Evolutionary conservation across 2,797 vertebrate genomes (phyloP).

Genomic region (Monodelphis domestica): DNA sequence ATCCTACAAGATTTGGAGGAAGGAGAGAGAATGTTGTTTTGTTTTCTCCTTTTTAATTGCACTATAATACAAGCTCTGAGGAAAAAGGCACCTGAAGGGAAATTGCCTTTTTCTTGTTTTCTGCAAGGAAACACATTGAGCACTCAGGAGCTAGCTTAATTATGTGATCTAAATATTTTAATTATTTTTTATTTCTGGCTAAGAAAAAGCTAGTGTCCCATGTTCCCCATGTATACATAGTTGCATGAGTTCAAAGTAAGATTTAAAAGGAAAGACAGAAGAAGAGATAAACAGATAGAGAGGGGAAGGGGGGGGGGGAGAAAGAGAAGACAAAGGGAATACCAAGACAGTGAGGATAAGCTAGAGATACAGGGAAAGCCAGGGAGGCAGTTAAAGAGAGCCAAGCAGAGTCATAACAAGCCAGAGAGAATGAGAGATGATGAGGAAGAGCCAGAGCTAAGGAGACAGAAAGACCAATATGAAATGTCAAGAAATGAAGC

Average conservation of each 20-base stretch:
- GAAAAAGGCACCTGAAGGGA: not conserved
- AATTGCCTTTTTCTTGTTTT: not conserved
- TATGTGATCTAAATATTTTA: not conserved
- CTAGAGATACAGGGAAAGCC: not conserved
- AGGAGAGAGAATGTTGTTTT: not conserved
- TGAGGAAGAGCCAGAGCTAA: not conserved
- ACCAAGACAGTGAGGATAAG: not conserved
- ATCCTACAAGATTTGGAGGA: not conserved
- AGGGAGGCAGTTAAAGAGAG: slow-evolving; percentile 16
- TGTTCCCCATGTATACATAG: not conserved
- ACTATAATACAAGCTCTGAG: not conserved
- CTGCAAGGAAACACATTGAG: not conserved
- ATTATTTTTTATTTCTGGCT: not conserved
- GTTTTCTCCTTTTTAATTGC: not conserved
- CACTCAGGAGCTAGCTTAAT: not conserved
- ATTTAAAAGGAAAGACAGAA: not conserved
- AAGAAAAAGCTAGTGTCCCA: not conserved
- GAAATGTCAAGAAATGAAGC: too few relatives aligned
- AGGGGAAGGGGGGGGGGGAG: too few relatives aligned
- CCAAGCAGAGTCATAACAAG: not conserved
- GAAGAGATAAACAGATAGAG: too few relatives aligned
- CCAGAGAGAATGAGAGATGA: not conserved
- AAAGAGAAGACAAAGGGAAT: not conserved
- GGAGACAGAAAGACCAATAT: not conserved
- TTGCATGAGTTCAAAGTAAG: not conserved